Conservation (phyloP, 2,113 vertebrate species). For the Bubo blakistoni region DNA sequence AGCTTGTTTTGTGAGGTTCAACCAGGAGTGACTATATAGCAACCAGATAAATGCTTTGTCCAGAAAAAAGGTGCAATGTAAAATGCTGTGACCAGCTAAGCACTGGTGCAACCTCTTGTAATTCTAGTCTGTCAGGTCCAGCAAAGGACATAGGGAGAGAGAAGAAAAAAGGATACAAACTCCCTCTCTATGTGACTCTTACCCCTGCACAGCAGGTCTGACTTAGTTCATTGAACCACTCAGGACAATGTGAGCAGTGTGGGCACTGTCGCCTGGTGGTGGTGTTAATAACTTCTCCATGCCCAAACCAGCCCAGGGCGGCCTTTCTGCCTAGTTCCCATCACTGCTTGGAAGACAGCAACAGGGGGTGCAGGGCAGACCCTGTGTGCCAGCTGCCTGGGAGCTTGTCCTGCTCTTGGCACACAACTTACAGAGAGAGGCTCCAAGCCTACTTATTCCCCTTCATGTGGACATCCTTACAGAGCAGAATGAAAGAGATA, state of each 20-base stretch:
- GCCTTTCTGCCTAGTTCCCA: neutral
- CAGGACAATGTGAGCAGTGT: neutral
- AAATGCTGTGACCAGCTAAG: neutral
- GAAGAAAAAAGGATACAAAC: neutral
- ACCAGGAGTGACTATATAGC: neutral
- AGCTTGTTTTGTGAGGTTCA: neutral
- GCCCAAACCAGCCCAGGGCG: neutral
- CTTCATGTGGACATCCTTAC: neutral
- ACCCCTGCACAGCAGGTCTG: accelerated
- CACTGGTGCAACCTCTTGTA: neutral
- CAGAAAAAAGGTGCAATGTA: neutral
- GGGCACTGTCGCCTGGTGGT: neutral
- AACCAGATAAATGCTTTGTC: neutral
- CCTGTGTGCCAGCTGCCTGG: neutral
- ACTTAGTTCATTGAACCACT: neutral
- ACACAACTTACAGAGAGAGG: neutral
- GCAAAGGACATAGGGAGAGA: neutral
- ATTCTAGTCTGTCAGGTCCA: neutral
- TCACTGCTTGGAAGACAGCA: neutral
- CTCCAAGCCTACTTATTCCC: neutral
- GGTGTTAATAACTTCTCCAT: neutral
- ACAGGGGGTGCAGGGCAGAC: neutral
- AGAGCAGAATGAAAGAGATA: neutral
- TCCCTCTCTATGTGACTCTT: neutral
- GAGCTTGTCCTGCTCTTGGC: neutral